Evolutionary conservation across 2,888 invertebrate genomes (phyloP).

Genomic region (Hydropsyche betteni): DNA sequence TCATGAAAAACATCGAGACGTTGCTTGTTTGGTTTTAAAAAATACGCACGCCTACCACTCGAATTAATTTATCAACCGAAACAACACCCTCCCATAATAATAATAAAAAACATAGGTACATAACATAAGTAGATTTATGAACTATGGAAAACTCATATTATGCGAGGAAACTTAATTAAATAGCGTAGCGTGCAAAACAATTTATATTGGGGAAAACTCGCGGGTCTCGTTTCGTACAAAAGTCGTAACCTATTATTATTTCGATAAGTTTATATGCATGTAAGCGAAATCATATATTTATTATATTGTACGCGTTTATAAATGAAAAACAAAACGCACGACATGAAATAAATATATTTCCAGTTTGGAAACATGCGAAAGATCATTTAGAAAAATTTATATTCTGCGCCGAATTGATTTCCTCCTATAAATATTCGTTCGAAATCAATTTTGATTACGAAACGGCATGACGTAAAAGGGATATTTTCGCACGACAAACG

Average conservation of each 20-base stretch:
- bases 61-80: too few relatives aligned
- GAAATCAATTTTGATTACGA: too few relatives aligned
- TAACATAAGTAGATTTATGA: constrained; percentile 22
- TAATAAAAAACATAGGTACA: constrained; percentile 5
- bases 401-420: too few relatives aligned
- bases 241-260: constrained; percentile 10
- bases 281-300: background rate
- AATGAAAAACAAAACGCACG: background rate
- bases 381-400: background rate
- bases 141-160: constrained; percentile 27
- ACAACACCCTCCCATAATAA: too few relatives aligned
- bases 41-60: too few relatives aligned
- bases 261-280: constrained; percentile 17
- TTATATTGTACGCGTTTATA: constrained; percentile 4
- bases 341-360: constrained; percentile 7
- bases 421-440: too few relatives aligned
- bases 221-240: constrained; percentile 18
- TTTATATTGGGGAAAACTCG: constrained; percentile 27
- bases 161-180: constrained; percentile 19
- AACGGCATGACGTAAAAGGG: too few relatives aligned
- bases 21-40: too few relatives aligned
- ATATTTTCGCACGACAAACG: too few relatives aligned
- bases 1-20: too few relatives aligned
- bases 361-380: background rate
- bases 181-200: constrained; percentile 27